A percentile compares a stretch with the other conserved stretches of the same genome.
Conservation (phyloP, 2,888 invertebrate species). For the Eretmocerus hayati region DNA sequence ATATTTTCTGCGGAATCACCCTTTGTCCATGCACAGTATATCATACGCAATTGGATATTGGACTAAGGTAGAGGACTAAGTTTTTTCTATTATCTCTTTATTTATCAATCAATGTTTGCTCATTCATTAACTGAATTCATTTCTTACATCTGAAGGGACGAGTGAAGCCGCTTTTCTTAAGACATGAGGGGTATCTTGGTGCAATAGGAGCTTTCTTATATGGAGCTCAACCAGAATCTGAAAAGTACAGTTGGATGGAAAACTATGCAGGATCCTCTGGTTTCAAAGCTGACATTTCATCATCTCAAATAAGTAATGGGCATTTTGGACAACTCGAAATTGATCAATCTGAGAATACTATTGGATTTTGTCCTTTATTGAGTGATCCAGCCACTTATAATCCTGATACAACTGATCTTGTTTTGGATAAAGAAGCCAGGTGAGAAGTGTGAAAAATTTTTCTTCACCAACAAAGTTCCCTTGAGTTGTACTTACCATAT, state of each 20-base stretch:
- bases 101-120: too few species aligned
- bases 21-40: slow-evolving; percentile 63
- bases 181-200: slow-evolving; percentile 65
- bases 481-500: too few species aligned
- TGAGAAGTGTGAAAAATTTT: slow-evolving; percentile 34
- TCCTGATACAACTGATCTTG: slow-evolving; percentile 88
- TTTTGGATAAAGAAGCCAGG: slow-evolving; percentile 76
- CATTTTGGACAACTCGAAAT: slow-evolving; percentile 45
- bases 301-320: slow-evolving; percentile 42
- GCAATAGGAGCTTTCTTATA: slow-evolving; percentile 65
- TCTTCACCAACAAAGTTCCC: neutral
- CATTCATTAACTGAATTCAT: slow-evolving; percentile 1
- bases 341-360: slow-evolving; percentile 48
- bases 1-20: slow-evolving; percentile 62
- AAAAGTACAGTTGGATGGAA: slow-evolving; percentile 60
- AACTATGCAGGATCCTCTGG: slow-evolving; percentile 63
- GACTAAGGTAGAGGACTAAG: slow-evolving; percentile 49
- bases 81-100: slow-evolving; percentile 1
- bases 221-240: slow-evolving; percentile 54
- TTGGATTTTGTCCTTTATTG: slow-evolving; percentile 68
- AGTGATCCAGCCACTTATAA: slow-evolving; percentile 71
- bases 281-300: slow-evolving; percentile 48
- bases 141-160: slow-evolving; percentile 45
- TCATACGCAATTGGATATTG: slow-evolving; percentile 62
- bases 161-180: slow-evolving; percentile 59